These are phyloP conservation scores for Leucophenga varia DNA, from an alignment of 1,140 invertebrate species.

Conservation along the genomic window DNA sequence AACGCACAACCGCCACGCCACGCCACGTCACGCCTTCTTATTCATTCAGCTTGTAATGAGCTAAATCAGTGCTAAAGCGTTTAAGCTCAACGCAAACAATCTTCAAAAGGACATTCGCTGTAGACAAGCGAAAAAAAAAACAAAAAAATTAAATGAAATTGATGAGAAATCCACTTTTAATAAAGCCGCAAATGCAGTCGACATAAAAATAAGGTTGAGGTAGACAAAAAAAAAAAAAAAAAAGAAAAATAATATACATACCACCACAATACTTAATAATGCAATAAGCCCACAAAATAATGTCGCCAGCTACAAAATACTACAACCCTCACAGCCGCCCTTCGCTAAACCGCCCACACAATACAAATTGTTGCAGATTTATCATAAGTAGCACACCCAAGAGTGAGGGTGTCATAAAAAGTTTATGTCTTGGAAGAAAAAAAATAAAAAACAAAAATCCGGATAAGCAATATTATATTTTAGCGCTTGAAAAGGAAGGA, in stretches of 20 bases:
- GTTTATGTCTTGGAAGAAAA: conserved; percentile 45
- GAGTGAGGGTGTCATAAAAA: conserved; percentile 53
- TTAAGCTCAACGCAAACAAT: conserved; percentile 48
- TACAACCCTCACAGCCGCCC: too few species aligned
- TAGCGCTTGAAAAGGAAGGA: conserved; percentile 18
- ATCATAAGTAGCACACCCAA: conserved; percentile 33
- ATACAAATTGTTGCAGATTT: conserved; percentile 56
- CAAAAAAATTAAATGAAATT: conserved; percentile 25
- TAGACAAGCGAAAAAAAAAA: conserved; percentile 2
- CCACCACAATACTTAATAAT: conserved; percentile 23
- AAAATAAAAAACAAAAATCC: conserved; percentile 44
- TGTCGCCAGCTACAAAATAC: conserved; percentile 9
- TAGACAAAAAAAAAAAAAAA: too few species aligned
- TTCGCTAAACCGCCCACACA: conserved; percentile 11
- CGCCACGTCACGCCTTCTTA: background rate
- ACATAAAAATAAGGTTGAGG: background rate
- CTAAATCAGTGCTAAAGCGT: conserved; percentile 42
- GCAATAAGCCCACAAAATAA: conserved; percentile 20
- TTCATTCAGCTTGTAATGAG: conserved; percentile 34
- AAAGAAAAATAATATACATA: too few species aligned
- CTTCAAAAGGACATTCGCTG: conserved; percentile 22
- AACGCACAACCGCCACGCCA: conserved; percentile 5
- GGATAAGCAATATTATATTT: conserved; percentile 31
- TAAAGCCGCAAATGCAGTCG: conserved; percentile 22
- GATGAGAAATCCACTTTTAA: conserved; percentile 49